phyloP scores from a whole-genome alignment of 2,797 vertebrate genomes.

The Parauchenoglanis ngamensis region DNA sequence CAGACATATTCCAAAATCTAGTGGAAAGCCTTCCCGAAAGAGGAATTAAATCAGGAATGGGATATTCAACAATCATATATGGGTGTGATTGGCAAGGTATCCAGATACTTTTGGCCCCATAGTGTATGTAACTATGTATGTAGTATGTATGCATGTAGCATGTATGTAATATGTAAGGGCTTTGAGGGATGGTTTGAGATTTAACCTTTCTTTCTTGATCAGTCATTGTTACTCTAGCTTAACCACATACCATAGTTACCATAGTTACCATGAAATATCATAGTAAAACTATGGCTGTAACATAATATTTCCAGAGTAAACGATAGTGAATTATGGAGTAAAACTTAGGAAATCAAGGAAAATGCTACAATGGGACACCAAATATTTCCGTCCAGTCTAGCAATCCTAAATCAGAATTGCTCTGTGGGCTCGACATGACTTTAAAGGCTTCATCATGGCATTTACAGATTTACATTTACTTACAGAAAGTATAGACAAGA shows the following conservation, averaged over 20 bases:
- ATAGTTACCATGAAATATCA: neutral
- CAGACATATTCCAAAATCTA: neutral
- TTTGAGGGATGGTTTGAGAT: neutral
- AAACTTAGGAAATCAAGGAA: neutral
- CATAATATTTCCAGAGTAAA: neutral
- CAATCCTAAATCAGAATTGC: neutral
- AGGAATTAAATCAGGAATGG: neutral
- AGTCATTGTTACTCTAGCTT: neutral
- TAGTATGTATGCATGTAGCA: neutral
- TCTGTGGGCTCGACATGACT: neutral
- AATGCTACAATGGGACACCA: neutral
- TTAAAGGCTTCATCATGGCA: neutral
- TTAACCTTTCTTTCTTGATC: neutral
- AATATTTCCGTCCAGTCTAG: neutral
- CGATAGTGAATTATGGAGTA: neutral
- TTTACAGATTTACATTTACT: neutral
- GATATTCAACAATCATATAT: neutral
- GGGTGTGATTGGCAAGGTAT: neutral
- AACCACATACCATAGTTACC: constrained; percentile 8
- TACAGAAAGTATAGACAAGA: neutral
- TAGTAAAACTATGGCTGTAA: neutral
- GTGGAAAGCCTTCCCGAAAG: neutral
- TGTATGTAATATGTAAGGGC: neutral
- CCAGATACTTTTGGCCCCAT: neutral
- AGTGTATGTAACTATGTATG: neutral